Evolutionary conservation across 2,888 invertebrate genomes (phyloP).

Genomic region (Apotomis turbidana): DNA sequence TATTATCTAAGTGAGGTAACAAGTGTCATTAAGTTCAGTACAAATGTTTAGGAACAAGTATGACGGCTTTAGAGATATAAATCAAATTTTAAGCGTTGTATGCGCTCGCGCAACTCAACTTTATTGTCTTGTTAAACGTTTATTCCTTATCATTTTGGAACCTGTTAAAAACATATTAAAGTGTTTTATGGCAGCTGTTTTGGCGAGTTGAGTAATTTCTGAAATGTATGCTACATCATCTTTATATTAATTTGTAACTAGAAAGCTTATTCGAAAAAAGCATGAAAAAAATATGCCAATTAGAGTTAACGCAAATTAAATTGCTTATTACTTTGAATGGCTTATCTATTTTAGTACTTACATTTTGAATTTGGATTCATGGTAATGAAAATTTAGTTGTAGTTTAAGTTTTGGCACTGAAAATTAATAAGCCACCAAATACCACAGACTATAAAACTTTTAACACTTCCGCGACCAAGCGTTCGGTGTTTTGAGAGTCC

Average conservation of each 20-base stretch:
- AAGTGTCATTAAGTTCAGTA: slow-evolving; percentile 44
- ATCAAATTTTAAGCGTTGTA: slow-evolving; percentile 64
- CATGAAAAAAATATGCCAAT: slow-evolving; percentile 47
- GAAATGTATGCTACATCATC: not conserved
- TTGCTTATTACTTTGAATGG: slow-evolving; percentile 31
- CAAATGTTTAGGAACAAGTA: slow-evolving; percentile 45
- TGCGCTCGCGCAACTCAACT: slow-evolving; percentile 61
- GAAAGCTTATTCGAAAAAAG: slow-evolving; percentile 61
- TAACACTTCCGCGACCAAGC: slow-evolving; percentile 21
- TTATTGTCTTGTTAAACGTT: slow-evolving; percentile 63
- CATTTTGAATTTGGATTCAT: too few species aligned
- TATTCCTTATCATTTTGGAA: slow-evolving; percentile 40
- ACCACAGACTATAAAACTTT: slow-evolving; percentile 29
- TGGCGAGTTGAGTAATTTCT: slow-evolving; percentile 8
- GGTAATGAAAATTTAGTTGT: not conserved
- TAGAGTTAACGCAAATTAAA: slow-evolving; percentile 51
- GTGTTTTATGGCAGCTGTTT: slow-evolving; percentile 22
- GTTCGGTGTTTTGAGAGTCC: not conserved
- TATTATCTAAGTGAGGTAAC: slow-evolving; percentile 44
- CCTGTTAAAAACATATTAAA: slow-evolving; percentile 32
- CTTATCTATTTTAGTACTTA: slow-evolving; percentile 18
- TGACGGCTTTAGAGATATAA: slow-evolving; percentile 56
- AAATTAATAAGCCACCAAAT: slow-evolving; percentile 46
- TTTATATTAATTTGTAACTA: slow-evolving; percentile 17
- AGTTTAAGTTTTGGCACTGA: not conserved